These are phyloP conservation scores for Labroides dimidiatus DNA, from an alignment of 2,797 vertebrate species.

Conservation along the genomic window DNA sequence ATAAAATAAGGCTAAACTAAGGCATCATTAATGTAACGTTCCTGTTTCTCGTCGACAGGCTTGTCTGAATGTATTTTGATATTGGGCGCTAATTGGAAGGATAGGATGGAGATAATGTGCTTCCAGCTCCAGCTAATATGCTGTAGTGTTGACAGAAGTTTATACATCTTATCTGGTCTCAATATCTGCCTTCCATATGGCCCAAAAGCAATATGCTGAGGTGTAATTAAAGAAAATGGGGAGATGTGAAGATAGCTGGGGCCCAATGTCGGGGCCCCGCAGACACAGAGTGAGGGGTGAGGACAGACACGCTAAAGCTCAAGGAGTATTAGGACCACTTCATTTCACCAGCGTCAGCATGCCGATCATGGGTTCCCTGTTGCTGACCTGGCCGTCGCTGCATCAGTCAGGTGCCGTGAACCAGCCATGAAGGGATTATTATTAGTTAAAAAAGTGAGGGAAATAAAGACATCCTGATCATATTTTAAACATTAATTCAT, in stretches of 20 bases:
- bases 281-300: slow-evolving; percentile 86
- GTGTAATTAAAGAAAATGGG: slow-evolving; percentile 89
- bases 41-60: slow-evolving; percentile 60
- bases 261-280: slow-evolving; percentile 72
- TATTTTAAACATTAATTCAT: slow-evolving; percentile 57
- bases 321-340: slow-evolving; percentile 74
- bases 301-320: slow-evolving; percentile 84
- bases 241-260: slow-evolving; percentile 83
- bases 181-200: slow-evolving; percentile 86
- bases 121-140: slow-evolving; percentile 83
- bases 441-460: slow-evolving; percentile 45
- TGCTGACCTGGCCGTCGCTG: slow-evolving; percentile 49
- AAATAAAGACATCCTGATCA: slow-evolving; percentile 36
- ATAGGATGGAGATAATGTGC: slow-evolving; percentile 80
- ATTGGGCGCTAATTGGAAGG: slow-evolving; percentile 82
- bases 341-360: slow-evolving; percentile 72
- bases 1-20: background rate
- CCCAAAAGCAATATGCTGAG: slow-evolving; percentile 82
- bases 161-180: slow-evolving; percentile 88
- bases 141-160: slow-evolving; percentile 86
- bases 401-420: slow-evolving; percentile 48
- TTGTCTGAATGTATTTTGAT: slow-evolving; percentile 82
- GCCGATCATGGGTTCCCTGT: slow-evolving; percentile 64
- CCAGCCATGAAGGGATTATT: slow-evolving; percentile 44
- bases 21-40: slow-evolving; percentile 62